Conservation (phyloP, 2,888 invertebrate species). For the Escarpia spicata region DNA sequence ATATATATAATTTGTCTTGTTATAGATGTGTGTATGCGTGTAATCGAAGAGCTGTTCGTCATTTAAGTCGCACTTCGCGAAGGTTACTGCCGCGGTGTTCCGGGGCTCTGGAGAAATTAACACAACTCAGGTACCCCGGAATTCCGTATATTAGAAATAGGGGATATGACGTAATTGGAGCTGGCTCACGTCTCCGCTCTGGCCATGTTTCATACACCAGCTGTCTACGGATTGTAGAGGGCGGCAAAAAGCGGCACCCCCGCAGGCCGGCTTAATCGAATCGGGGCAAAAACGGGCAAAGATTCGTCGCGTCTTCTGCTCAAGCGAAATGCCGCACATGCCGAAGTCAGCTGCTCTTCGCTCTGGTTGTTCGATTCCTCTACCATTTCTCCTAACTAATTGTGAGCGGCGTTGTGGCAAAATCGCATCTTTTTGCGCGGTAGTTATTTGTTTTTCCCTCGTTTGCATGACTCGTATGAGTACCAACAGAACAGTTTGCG, state of each 20-base stretch:
- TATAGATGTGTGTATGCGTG: too few species aligned
- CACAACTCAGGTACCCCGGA: not conserved
- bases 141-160: not conserved
- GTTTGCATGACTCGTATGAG: not conserved
- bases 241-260: slow-evolving; percentile 16
- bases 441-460: not conserved
- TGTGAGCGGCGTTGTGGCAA: not conserved
- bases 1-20: not conserved
- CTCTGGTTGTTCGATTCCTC: not conserved
- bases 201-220: not conserved
- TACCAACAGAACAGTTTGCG: not conserved
- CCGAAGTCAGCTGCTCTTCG: not conserved
- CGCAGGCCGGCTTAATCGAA: not conserved
- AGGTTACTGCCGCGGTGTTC: not conserved
- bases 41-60: too few species aligned
- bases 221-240: not conserved
- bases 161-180: slow-evolving; percentile 1
- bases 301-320: not conserved
- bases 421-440: not conserved
- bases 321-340: not conserved
- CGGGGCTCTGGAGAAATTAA: not conserved
- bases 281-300: not conserved
- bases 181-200: not conserved
- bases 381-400: not conserved
- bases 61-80: not conserved